Evolutionary conservation across 2,888 invertebrate species (phyloP), one percentile per base, ranked within the genome.

Genomic region (Drosophila bunnanda): DNA sequence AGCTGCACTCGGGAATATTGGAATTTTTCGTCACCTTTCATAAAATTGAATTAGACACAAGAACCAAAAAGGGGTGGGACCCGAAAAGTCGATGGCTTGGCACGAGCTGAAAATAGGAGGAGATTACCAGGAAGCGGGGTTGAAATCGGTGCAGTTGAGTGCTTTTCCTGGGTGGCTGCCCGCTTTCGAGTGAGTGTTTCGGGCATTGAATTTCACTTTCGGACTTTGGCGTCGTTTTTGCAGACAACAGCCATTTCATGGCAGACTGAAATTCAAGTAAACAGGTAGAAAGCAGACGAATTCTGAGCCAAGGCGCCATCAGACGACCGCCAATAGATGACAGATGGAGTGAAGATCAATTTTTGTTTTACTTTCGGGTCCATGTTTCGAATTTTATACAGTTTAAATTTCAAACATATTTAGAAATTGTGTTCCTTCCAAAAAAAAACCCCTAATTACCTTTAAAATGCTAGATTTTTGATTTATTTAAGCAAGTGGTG

Each of bases 121-220:
- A n/a, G n/a, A 28, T 46, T 53, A 44, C 34, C 61, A 12, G 61
- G 62, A 38, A 34, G 36, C 20, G 34, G 61, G 67, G 41, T 36
- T 41, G 13, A 65, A 65, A 38, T 46, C 58, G 66, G 59, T 68
- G 54, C 59, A 60, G 50, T 65, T 56, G 50, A 65, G 65, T 56
- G 64, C 64, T 64, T 67, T 67, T 64, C 38, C 44, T 55, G 54
- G 55, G 39, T 15, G 41, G 43, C 39, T 32, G 15, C 6, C 48
- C 50, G 48, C 17, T 41, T 55, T 67, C 50, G 12, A 39, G 43
- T 46, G 43, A 43, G 17, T 43, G 55, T 39, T 48, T 64, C 39
- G 48, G 36, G 76, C 69, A 60, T 83, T 82, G 61, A 75, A 67
- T 83, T 83, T 85, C 83, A 82, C 80, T 77, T 76, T 39, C 50